Evolutionary conservation across 1,140 invertebrate species (phyloP).

Genomic region (Neodiprion virginianus): DNA sequence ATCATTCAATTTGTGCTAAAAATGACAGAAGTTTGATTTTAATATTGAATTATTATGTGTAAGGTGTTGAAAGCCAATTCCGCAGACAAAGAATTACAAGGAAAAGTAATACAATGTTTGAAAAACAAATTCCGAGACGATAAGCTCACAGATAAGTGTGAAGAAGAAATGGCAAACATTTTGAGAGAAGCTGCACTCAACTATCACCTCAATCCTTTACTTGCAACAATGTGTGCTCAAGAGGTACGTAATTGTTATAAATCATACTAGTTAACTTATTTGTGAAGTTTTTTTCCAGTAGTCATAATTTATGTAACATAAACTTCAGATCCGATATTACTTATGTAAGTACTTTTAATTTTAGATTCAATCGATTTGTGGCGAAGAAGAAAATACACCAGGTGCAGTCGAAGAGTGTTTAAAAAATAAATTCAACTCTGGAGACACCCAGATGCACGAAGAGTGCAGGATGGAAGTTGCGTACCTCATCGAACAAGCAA

Average conservation of each 20-base stretch:
- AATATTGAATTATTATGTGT: slow-evolving; percentile 27
- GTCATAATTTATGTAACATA: no score
- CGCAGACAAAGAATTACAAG: slow-evolving; percentile 58
- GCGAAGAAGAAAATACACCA: slow-evolving; percentile 54
- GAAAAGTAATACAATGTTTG: slow-evolving; percentile 71
- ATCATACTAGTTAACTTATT: background rate
- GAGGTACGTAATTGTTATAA: slow-evolving; percentile 56
- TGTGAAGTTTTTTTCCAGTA: no score
- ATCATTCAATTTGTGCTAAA: no score
- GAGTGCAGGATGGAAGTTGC: slow-evolving; percentile 84
- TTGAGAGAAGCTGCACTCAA: slow-evolving; percentile 87
- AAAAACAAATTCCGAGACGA: slow-evolving; percentile 79
- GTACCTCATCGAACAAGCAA: slow-evolving; percentile 78
- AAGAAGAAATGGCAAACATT: slow-evolving; percentile 81
- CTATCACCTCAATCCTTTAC: slow-evolving; percentile 84
- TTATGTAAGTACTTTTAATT: background rate
- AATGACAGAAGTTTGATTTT: slow-evolving; percentile 8
- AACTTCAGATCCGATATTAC: no score
- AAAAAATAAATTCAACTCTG: slow-evolving; percentile 74
- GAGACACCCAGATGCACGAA: slow-evolving; percentile 72
- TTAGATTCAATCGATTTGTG: slow-evolving; percentile 60
- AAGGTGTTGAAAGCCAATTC: slow-evolving; percentile 50
- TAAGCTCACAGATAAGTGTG: slow-evolving; percentile 77
- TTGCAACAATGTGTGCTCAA: slow-evolving; percentile 75
- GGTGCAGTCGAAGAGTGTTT: slow-evolving; percentile 86